Evolutionary conservation across 1,140 invertebrate species (phyloP), one percentile per base, ranked within the genome.

Genomic region (Ceratina japonica): DNA sequence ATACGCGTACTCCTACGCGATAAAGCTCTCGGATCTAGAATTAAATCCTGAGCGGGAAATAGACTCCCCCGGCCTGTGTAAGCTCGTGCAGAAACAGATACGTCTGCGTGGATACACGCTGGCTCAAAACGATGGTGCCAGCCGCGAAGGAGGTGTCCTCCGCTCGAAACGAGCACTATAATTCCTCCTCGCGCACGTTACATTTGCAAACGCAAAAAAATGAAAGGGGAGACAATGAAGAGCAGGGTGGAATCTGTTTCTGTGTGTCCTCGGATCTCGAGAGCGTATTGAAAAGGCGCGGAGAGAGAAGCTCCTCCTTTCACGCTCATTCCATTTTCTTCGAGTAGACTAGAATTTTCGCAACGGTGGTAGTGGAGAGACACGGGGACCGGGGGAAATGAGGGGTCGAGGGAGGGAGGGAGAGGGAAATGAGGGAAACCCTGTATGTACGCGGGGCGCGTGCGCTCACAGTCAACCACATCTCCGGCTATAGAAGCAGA

Each of bases 401-500:
- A 44, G 37, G 10, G n/a, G n/a, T n/a, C n/a, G 37, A 44, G 37
- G 10, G 5, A 44, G 37, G 10, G 37, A 10, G 5, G 10, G 5
- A 44, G 66, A 37, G 27, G 44, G 20, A 22, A 27, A 27, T 18
- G 44, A 37, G 58, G 18, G 20, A 62, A 37, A 51, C 37, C 31
- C 70, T 61, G 73, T 75, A 66, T 22, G n/a, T 37, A 12, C 18
- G n/a, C 22, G n/a, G 68, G 3, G 27, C 66, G 51, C 62, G 69
- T 62, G 62, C 56, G 81, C 80, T 20, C 64, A 27, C 74, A 51
- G 22, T 56, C 65, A 31, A 18, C 37, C 37, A 44, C 31, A 22
- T 31, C 27, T 8, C 16, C 31, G 56, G 27, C 64, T 77, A 75
- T 75, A 66, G 70, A 76, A 56, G 52, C 72, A 37, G 75, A 86